Evolutionary conservation across 2,797 vertebrate genomes (phyloP), one percentile per base, ranked within the genome.

Genomic region (Caiman crocodilus): DNA sequence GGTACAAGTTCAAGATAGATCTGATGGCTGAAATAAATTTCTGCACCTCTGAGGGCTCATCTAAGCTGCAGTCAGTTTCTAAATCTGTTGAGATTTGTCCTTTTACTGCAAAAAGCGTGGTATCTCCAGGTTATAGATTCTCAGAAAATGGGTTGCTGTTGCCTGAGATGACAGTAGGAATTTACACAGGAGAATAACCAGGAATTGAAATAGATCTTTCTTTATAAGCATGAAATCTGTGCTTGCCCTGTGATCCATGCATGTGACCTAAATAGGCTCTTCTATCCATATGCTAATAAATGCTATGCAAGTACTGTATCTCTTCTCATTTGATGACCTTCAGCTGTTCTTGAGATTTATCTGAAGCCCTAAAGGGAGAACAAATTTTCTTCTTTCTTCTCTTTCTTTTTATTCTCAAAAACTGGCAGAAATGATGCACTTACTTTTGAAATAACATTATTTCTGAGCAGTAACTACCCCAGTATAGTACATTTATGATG

Each of bases 271-370:
- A 80, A 87, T 86, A 85, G 79, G 75, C 79, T 95, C 80, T 94
- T 93, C 61, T 65, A 23, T 28, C 88, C 86, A 67, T 89, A 23
- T 94, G 94, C 90, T 90, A 93, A 77, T 77, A 82, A 84, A 57
- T 55, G 18, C 14, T 92, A 73, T 85, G 82, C 84, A 92, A 92
- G 93, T 59, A 71, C 82, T 91, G 50, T 11, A 1, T 77, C 78
- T 77, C 80, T 79, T 86, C 93, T 75, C 83, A 61, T 84, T 71
- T 90, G 81, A 74, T 92, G 71, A 16, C 87, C 89, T 96, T 97
- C 94, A 94, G 84, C 91, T 91, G 60, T 59, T 76, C 82, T 90
- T 60, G 50, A 95, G 84, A 90, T 94, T 94, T 77, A 89, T 94
- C 93, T 84, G 69, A 85, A 85, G 90, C 94, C 93, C 83, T 81